These are phyloP conservation scores for Channa argus DNA, from an alignment of 2,113 vertebrate species.

Conservation along the genomic window DNA sequence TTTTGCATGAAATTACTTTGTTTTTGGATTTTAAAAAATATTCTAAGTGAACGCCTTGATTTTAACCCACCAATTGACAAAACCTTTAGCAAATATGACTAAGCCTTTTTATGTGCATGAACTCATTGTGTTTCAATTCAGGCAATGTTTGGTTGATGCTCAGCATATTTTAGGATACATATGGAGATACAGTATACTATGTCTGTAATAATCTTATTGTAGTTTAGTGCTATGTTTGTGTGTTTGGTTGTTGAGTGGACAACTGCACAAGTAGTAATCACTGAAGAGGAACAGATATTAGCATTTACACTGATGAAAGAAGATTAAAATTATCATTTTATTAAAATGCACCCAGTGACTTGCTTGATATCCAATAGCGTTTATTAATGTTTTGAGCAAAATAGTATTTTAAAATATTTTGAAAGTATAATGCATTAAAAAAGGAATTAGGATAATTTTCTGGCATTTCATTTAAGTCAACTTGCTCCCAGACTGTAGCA, in stretches of 20 bases:
- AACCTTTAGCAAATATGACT: too few relatives aligned
- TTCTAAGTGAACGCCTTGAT: background rate
- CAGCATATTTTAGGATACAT: constrained; percentile 1
- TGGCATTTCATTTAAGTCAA: constrained; percentile 9
- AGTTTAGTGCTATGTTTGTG: constrained; percentile 5
- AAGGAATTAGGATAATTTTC: background rate
- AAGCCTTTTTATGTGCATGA: background rate
- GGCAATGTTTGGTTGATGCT: background rate
- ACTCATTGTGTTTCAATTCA: background rate
- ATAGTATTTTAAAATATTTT: constrained; percentile 11
- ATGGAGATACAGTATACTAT: constrained; percentile 1
- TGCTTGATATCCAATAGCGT: background rate
- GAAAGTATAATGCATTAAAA: background rate
- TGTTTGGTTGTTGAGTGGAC: constrained; percentile 5
- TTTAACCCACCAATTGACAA: background rate
- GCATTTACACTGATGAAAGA: background rate
- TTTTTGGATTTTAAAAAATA: background rate
- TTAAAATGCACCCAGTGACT: background rate
- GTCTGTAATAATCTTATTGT: constrained; percentile 14
- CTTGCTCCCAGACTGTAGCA: constrained; percentile 5
- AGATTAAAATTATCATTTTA: background rate
- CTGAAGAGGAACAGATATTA: background rate
- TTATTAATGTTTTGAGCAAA: background rate
- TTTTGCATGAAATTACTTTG: background rate
- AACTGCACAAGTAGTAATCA: constrained; percentile 9